Evolutionary conservation across 2,797 vertebrate species (phyloP).

Genomic region (Xerus rutilus): DNA sequence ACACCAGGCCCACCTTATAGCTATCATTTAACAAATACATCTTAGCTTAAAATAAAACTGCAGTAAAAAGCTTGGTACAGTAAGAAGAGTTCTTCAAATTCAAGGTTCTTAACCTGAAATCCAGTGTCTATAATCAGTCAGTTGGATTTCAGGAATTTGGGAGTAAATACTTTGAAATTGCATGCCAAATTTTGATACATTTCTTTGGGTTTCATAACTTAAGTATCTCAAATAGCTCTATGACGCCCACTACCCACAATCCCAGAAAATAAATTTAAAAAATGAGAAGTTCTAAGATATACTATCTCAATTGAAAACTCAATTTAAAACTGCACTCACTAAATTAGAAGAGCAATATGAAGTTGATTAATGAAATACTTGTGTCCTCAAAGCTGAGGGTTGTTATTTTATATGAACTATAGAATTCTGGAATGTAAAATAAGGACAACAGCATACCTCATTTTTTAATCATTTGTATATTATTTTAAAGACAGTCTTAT

Average conservation of each 20-base stretch:
- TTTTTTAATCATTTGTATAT: slow-evolving; percentile 50
- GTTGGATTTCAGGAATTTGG: background rate
- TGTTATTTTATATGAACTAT: slow-evolving; percentile 6
- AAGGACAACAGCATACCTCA: slow-evolving; percentile 2
- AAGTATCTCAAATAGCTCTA: background rate
- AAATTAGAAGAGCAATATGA: background rate
- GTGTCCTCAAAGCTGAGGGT: background rate
- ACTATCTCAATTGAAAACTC: slow-evolving; percentile 7
- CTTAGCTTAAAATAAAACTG: slow-evolving; percentile 39
- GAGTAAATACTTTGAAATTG: background rate
- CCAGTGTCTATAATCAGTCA: background rate
- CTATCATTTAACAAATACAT: background rate
- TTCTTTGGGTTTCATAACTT: background rate
- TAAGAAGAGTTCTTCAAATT: slow-evolving; percentile 10
- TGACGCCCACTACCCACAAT: background rate
- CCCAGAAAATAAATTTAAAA: background rate
- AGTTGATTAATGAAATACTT: background rate
- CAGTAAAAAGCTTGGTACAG: background rate
- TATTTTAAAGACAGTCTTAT: slow-evolving; percentile 26
- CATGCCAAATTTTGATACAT: background rate
- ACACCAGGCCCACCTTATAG: background rate
- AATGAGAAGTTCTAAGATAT: background rate
- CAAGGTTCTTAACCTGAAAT: background rate
- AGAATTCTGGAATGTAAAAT: slow-evolving; percentile 19
- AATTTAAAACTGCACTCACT: slow-evolving; percentile 30